These are phyloP conservation scores for Drosophila tani DNA, from an alignment of 1,140 invertebrate species.

Conservation along the genomic window DNA sequence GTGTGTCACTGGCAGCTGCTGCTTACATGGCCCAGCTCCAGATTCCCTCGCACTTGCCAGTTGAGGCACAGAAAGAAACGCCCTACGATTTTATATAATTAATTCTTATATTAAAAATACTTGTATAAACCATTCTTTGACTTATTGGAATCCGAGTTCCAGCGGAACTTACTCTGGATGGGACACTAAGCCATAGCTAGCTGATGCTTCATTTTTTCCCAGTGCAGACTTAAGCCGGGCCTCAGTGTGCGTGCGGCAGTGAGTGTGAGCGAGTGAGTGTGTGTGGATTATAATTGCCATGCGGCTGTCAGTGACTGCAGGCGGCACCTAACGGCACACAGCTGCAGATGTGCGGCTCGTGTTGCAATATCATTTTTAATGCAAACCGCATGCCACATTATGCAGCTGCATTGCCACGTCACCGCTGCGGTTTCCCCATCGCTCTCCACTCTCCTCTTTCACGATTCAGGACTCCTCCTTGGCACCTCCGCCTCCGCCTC, in stretches of 20 bases:
- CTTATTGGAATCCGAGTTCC: neutral
- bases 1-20: slow-evolving; percentile 77
- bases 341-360: slow-evolving; percentile 63
- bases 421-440: slow-evolving; percentile 65
- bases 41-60: slow-evolving; percentile 32
- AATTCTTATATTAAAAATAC: too few relatives aligned
- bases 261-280: slow-evolving; percentile 27
- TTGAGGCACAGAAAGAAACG: slow-evolving; percentile 27
- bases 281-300: slow-evolving; percentile 81
- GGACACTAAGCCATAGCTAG: too few relatives aligned
- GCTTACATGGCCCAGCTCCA: slow-evolving; percentile 37
- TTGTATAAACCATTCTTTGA: too few relatives aligned
- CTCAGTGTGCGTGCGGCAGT: slow-evolving; percentile 32
- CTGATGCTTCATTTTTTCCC: neutral
- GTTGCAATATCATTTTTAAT: slow-evolving; percentile 82
- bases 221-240: slow-evolving; percentile 64
- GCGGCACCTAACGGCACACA: slow-evolving; percentile 46
- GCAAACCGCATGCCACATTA: slow-evolving; percentile 81
- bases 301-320: slow-evolving; percentile 76
- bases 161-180: neutral
- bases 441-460: neutral
- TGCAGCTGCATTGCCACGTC: slow-evolving; percentile 77
- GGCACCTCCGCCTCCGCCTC: slow-evolving; percentile 9
- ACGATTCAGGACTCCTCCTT: slow-evolving; percentile 12
- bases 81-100: too few relatives aligned